Evolutionary conservation across 1,140 invertebrate species (phyloP), one percentile per base, ranked within the genome.

Genomic region (Drosophila suzukii): DNA sequence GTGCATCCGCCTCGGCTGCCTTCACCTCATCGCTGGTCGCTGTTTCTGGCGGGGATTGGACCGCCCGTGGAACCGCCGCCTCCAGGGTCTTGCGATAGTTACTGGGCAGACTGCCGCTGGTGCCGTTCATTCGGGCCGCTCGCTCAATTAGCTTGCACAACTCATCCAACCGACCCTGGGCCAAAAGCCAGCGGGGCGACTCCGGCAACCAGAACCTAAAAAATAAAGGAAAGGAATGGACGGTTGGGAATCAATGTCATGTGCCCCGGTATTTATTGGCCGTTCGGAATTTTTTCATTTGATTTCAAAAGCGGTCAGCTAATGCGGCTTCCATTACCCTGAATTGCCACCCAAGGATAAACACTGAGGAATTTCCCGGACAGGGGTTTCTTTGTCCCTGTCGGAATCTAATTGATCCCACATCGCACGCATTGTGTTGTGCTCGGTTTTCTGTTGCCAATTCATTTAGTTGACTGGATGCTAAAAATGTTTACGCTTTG

Each of bases 141-240:
- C 93, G 93, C 82, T 95, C 92, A 53, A 98, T 90, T 56, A 97
- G 94, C 32, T 84, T 86, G 78, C 95, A 93, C 0, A 96, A 94
- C 93, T 96, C 94, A 57, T 95, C 93, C 4, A 94, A 93, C 75
- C 94, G 94, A n/a, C 96, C 96, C 84, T 96, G 94, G 5, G 96
- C 95, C 13, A 97, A 90, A 13, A 97, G 92, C 97, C 97, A 98
- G 73, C 96, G 93, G n/a, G 97, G 96, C 3, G 96, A 97, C 93
- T 97, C 97, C 1, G 96, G 96, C 41, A 97, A 91, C 43, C 97
- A 93, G 93, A 95, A 96, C 94, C 94, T 95, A 8, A 79, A 54
- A n/a, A 4, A n/a, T 1, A 2, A 32, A 8, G 12, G 20, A 75
- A 78, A 34, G 32, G 15, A 81, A 78, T 20, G 34, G 24, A 39